Percentiles rank a stretch among this genome's conserved stretches.
phyloP scores from a whole-genome alignment of 2,797 vertebrate genomes.

The Microctenopoma lineatum region DNA sequence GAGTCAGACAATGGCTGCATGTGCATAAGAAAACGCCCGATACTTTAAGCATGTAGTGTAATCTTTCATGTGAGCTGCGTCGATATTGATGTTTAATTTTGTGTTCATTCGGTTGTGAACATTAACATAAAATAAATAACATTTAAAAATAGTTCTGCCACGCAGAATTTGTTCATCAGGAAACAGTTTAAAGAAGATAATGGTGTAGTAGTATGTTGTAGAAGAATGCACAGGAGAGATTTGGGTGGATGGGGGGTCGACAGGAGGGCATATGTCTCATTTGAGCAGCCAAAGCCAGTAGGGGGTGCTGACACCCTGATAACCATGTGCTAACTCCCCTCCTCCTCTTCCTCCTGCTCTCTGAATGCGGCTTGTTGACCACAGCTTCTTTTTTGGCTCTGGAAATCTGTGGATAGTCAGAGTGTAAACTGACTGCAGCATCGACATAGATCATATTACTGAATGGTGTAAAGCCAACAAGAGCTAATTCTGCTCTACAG shows the following conservation, averaged over 20 bases:
- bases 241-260: slow-evolving; percentile 40
- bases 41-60: not conserved
- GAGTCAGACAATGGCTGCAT: not conserved
- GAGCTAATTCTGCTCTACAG: too few relatives aligned
- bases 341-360: not conserved
- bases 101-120: not conserved
- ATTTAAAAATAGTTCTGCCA: not conserved
- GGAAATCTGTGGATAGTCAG: slow-evolving; percentile 32
- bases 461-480: not conserved
- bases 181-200: not conserved
- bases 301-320: slow-evolving; percentile 94
- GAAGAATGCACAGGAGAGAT: slow-evolving; percentile 3
- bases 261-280: slow-evolving; percentile 60
- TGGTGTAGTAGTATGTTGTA: not conserved
- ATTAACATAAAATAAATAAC: not conserved
- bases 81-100: not conserved
- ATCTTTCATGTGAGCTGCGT: not conserved
- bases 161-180: not conserved
- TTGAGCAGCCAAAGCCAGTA: slow-evolving; percentile 87
- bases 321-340: slow-evolving; percentile 71
- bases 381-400: slow-evolving; percentile 39
- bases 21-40: not conserved
- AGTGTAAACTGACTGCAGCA: slow-evolving; percentile 29
- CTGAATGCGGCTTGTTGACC: slow-evolving; percentile 45
- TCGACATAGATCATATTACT: slow-evolving; percentile 9